Conservation (phyloP, 2,888 invertebrate genomes). For the Tineola bisselliella region DNA sequence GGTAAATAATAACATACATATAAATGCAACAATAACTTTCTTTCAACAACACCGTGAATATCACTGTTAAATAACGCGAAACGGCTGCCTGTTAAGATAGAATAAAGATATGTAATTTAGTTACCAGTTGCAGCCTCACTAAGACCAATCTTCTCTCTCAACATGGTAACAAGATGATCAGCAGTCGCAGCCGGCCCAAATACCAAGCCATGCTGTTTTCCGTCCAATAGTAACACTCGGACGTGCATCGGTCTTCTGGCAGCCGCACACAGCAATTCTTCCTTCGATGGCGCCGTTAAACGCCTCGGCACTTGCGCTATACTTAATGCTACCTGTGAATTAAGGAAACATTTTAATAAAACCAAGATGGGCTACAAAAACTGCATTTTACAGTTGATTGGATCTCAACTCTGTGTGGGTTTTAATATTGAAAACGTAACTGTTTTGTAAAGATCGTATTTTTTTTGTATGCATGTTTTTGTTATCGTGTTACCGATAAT, state of each 20-base stretch:
- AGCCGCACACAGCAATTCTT: constrained; percentile 92
- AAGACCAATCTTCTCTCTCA: constrained; percentile 90
- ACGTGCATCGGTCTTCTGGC: constrained; percentile 91
- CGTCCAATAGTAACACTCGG: constrained; percentile 91
- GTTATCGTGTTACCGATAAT: no score
- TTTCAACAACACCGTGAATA: no score
- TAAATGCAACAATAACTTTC: no score
- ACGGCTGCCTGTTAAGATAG: no score
- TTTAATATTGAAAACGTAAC: no score
- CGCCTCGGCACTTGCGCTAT: constrained; percentile 73
- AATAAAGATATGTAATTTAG: constrained; percentile 14
- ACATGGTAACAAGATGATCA: constrained; percentile 85
- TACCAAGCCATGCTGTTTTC: constrained; percentile 93
- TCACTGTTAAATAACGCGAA: no score
- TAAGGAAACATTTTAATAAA: neutral
- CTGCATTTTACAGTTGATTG: no score
- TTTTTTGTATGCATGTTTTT: no score
- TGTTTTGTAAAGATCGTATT: no score
- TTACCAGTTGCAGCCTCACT: constrained; percentile 77
- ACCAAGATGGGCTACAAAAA: no score
- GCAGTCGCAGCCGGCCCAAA: constrained; percentile 95
- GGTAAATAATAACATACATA: no score
- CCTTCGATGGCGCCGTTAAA: constrained; percentile 90
- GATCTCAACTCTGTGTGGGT: no score
- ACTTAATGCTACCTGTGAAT: constrained; percentile 48